These are phyloP conservation scores for Cyanistes caeruleus DNA, from an alignment of 2,113 vertebrate species.

Conservation along the genomic window DNA sequence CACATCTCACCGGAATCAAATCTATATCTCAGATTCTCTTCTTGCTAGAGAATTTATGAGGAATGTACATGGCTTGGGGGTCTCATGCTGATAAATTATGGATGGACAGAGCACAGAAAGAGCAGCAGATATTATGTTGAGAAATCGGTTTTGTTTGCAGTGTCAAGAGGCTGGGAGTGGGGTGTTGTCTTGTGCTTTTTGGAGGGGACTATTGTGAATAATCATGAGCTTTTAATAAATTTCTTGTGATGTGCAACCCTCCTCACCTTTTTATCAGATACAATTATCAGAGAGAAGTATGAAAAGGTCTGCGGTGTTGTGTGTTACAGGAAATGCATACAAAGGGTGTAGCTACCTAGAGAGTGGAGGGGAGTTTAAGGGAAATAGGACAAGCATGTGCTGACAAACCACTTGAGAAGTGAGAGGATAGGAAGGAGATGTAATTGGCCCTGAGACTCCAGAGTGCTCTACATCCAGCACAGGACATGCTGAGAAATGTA, in stretches of 20 bases:
- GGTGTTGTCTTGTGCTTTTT: background rate
- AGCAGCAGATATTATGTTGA: background rate
- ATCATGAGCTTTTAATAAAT: background rate
- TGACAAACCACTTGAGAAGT: background rate
- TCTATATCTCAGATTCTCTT: background rate
- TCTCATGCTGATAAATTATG: background rate
- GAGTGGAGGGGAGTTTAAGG: background rate
- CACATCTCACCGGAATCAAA: background rate
- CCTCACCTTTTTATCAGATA: background rate
- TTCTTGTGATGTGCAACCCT: background rate
- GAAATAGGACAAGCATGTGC: background rate
- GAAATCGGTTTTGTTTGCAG: background rate
- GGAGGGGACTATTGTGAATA: background rate
- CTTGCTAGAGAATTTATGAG: background rate
- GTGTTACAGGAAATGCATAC: background rate
- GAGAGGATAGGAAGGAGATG: background rate
- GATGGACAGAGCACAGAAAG: background rate
- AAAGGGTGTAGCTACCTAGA: background rate
- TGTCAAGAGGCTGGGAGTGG: background rate
- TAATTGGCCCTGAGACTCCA: background rate
- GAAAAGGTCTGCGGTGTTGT: fast-evolving
- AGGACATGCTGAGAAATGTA: background rate
- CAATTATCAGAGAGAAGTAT: background rate
- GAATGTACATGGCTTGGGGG: background rate
- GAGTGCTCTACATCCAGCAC: background rate